Percentiles rank a stretch among this genome's conserved stretches.
phyloP scores from a whole-genome alignment of 2,113 vertebrate genomes.

The Macrotis lagotis region DNA sequence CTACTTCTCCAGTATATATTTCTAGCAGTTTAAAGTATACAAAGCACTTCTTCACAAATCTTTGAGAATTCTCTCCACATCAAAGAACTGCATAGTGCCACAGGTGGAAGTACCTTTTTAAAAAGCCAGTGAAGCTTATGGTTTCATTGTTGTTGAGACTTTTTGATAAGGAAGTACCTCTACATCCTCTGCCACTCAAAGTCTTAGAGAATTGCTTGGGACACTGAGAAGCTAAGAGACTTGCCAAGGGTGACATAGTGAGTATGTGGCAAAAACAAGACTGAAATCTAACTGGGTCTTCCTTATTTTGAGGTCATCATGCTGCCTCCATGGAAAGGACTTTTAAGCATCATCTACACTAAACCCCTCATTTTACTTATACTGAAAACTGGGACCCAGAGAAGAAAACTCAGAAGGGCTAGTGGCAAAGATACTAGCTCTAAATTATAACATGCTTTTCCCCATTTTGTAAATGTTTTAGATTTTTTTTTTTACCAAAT shows the following conservation, averaged over 20 bases:
- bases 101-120: background rate
- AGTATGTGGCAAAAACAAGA: background rate
- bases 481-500: background rate
- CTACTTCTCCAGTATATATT: background rate
- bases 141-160: background rate
- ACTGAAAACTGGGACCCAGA: background rate
- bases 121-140: background rate
- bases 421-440: background rate
- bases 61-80: background rate
- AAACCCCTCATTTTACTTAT: background rate
- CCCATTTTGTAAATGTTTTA: background rate
- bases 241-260: background rate
- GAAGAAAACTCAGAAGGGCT: background rate
- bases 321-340: background rate
- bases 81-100: background rate
- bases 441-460: background rate
- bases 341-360: background rate
- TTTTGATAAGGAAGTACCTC: background rate
- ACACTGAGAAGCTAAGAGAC: background rate
- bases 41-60: background rate
- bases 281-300: background rate
- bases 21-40: background rate
- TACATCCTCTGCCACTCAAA: background rate
- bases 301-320: no score
- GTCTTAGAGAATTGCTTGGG: background rate